Base-by-base conservation (phyloP, 2,797 vertebrate genomes). In the Platyrinchus mystaceus region DNA sequence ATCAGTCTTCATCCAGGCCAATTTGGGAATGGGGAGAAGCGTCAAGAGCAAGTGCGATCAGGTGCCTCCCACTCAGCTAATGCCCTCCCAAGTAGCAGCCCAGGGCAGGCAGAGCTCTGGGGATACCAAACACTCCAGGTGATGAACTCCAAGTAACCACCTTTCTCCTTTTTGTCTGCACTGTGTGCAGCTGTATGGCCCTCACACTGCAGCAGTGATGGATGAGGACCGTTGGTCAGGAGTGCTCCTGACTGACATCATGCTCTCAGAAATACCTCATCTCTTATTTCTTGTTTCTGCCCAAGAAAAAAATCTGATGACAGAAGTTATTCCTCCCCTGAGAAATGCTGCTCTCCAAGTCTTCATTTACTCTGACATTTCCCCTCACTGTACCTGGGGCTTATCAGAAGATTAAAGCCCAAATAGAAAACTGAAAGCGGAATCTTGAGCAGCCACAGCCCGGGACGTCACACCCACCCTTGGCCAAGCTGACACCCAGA, bases 231-330 rank as follows among this genome's bases (percentile, higher is more conserved):
- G 34, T n/a, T 43, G 23, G 67, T 32, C 21, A 16, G 55, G 62
- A 58, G 9, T 10, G 53, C 28, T 60, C 62, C 89, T 37, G 39
- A 52, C 74, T 47, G 64, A 88, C 62, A 93, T 28, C 39, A 32
- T 37, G 59, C 50, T 50, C 66, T 78, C 32, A 75, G 43, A 59
- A 52, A 79, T 24, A n/a, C 23, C 43, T 84, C 89, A 47, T 66
- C 71, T 67, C 74, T 70, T 37, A 56, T 66, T 90, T 80, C 88
- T 90, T 86, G 53, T 70, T 91, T 68, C 85, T 58, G 67, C 49
- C 50, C 77, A 53, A 55, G 63, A 26, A 52, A 49, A 66, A 64
- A 37, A 39, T 62, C 70, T 28, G 32, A 63, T 63, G 59, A 70
- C 47, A 34, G 12, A 59, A 80, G 43, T 53, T 80, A 73, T 60